These are phyloP conservation scores for Stegana nigrithorax DNA, from an alignment of 2,888 invertebrate species.

Conservation along the genomic window DNA sequence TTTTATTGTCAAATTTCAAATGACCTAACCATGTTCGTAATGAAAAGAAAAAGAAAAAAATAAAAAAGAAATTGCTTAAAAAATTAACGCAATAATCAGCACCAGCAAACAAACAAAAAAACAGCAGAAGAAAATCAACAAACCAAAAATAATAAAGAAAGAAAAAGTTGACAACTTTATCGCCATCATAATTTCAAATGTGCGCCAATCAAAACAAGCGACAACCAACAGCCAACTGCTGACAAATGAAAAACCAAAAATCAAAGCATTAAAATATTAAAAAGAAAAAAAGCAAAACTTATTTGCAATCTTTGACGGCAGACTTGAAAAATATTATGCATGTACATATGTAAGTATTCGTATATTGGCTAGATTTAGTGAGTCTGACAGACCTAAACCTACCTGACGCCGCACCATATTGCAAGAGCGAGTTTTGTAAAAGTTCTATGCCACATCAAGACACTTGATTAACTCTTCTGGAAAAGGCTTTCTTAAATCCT, in stretches of 20 bases:
- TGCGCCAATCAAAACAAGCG: not conserved
- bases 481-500: no score
- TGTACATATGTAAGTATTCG: no score
- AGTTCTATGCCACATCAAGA: no score
- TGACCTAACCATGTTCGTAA: conserved; percentile 43
- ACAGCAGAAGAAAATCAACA: not conserved
- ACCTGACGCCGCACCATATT: no score
- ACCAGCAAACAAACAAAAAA: not conserved
- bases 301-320: no score
- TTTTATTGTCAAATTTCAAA: conserved; percentile 41
- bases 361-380: no score
- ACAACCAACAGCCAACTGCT: not conserved
- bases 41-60: not conserved
- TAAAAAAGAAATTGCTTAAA: conserved; percentile 11
- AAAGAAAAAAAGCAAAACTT: no score
- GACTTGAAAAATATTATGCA: no score
- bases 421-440: no score
- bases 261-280: no score
- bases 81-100: not conserved
- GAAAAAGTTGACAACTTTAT: conserved; percentile 40
- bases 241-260: not conserved
- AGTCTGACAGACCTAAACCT: no score
- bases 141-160: not conserved
- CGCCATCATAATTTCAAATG: conserved; percentile 43
- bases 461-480: no score